Evolutionary conservation across 2,888 invertebrate genomes (phyloP).

Genomic region (Julus scanicus): DNA sequence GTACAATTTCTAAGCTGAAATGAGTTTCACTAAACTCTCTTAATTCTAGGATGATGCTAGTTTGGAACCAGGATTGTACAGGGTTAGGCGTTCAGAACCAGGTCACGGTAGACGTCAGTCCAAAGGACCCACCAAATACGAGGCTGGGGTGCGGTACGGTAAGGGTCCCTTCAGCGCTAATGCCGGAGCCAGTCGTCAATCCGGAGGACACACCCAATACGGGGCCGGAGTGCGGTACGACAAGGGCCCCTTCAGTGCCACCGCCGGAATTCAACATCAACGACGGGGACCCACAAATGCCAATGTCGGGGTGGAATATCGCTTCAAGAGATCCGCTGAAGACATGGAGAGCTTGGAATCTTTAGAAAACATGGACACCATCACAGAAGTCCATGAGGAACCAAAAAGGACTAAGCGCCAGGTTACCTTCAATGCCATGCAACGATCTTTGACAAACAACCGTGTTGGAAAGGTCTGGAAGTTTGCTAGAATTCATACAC

Average conservation of each 20-base stretch:
- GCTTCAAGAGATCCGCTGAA: constrained; percentile 22
- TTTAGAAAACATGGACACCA: neutral
- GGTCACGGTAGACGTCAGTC: neutral
- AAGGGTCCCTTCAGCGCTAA: constrained; percentile 44
- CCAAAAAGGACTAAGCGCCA: constrained; percentile 45
- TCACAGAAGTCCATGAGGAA: neutral
- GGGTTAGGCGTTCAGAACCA: neutral
- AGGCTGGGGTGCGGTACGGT: neutral
- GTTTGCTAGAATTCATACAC: constrained; percentile 1
- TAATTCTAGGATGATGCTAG: neutral
- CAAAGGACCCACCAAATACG: neutral
- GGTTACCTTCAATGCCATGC: constrained; percentile 49
- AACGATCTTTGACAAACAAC: constrained; percentile 46
- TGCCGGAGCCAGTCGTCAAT: neutral
- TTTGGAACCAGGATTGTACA: neutral
- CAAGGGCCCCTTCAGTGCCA: constrained; percentile 50
- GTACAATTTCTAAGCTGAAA: no score
- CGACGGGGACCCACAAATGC: neutral
- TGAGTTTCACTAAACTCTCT: no score
- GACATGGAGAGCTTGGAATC: neutral
- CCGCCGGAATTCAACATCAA: constrained; percentile 20
- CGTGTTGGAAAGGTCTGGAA: constrained; percentile 49
- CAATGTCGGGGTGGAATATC: neutral
- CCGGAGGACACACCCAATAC: neutral
- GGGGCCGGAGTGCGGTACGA: neutral